A percentile compares a stretch with the other conserved stretches of the same genome.
Evolutionary conservation across 2,113 vertebrate genomes (phyloP).

Genomic region (Ciconia stormi): DNA sequence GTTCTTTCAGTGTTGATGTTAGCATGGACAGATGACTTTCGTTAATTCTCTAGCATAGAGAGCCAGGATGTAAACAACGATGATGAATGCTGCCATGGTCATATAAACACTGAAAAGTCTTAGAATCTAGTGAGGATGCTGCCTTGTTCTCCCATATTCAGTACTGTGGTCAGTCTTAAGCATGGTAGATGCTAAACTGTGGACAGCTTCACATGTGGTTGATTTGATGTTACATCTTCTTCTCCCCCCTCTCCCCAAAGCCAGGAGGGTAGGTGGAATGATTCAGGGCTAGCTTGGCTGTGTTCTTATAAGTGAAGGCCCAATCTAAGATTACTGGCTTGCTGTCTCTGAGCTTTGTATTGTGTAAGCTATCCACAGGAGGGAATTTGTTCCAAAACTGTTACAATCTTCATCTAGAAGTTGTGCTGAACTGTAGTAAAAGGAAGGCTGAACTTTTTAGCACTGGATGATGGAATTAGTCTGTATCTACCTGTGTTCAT

Average conservation of each 20-base stretch:
- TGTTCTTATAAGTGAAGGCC: background rate
- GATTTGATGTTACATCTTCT: background rate
- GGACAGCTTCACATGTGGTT: background rate
- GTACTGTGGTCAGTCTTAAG: background rate
- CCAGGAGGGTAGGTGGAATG: background rate
- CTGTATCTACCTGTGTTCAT: background rate
- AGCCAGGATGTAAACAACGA: background rate
- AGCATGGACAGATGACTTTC: background rate
- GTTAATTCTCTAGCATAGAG: background rate
- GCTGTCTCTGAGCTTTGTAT: background rate
- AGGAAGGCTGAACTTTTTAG: background rate
- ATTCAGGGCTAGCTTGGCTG: background rate
- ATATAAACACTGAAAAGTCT: background rate
- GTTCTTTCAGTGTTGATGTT: background rate
- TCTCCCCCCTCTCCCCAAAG: background rate
- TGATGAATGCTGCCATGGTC: background rate
- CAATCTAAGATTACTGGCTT: background rate
- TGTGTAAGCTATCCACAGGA: background rate
- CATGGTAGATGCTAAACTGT: background rate
- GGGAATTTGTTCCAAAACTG: background rate
- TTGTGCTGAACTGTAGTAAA: background rate
- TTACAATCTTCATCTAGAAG: background rate
- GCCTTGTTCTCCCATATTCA: background rate
- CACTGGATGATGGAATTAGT: background rate
- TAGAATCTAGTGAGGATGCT: background rate